These are phyloP conservation scores for Caenorhabditis japonica DNA, from an alignment of 2,888 invertebrate genomes.

Conservation along the genomic window DNA sequence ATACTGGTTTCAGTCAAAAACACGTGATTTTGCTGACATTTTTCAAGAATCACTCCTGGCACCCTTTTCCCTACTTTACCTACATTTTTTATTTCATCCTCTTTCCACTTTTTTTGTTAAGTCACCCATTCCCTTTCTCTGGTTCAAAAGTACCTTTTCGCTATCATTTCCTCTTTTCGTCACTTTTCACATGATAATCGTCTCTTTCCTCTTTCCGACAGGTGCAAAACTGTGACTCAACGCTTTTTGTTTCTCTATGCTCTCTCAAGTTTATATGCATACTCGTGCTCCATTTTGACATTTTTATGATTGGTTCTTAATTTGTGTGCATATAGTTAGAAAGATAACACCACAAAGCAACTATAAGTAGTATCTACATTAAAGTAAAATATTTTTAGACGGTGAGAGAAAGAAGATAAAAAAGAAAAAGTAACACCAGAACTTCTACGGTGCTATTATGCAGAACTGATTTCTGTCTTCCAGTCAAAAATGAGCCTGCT, in stretches of 20 bases:
- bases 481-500: constrained; percentile 14
- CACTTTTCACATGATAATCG: background rate
- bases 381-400: too few relatives aligned
- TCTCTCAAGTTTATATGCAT: background rate
- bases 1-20: too few relatives aligned
- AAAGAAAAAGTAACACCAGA: background rate
- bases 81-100: background rate
- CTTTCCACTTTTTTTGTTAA: too few relatives aligned
- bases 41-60: too few relatives aligned
- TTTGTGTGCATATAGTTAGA: constrained; percentile 30
- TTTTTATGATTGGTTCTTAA: constrained; percentile 7
- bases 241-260: constrained; percentile 6
- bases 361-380: too few relatives aligned
- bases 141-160: constrained; percentile 18
- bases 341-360: too few relatives aligned
- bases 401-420: background rate
- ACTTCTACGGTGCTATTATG: background rate
- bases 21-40: too few relatives aligned
- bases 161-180: too few relatives aligned
- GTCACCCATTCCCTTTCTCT: constrained; percentile 14
- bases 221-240: constrained; percentile 44
- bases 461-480: background rate
- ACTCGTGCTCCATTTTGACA: background rate
- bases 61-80: background rate
- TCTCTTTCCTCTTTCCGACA: constrained; percentile 14